Evolutionary conservation across 2,888 invertebrate genomes (phyloP), one percentile per base, ranked within the genome.

Genomic region (Venusia cambrica): DNA sequence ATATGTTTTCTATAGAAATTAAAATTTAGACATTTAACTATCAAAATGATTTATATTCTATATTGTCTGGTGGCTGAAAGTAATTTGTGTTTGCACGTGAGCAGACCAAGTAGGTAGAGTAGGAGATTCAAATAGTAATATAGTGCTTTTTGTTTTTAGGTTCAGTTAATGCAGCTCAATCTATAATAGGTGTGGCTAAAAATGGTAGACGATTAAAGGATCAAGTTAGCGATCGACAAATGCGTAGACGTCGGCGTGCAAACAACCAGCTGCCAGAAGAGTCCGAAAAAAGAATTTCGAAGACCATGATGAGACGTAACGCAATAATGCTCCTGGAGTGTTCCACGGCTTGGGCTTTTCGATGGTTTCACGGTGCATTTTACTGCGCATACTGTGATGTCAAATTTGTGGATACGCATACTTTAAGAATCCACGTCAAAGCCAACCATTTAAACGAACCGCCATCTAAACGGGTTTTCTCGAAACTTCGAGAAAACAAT

Each of bases 271-370:
- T 78, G 22, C 73, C 87, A 1, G 79, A 80, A 45, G 79, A 77
- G 45, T 81, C 83, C 0, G 79, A 79, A 38, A 77, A 72, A 49
- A 61, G 87, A 33, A 76, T 84, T 18, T 64, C 73, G 1, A 84
- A 78, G 59, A 81, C 80, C 0, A 83, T 83, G 80, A 83, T 85
- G 85, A 62, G 80, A 9, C 60, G 75, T 32, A 85, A 87, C 37
- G 83, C 87, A 1, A 50, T 79, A 46, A 71, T 56, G 0, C 53
- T 87, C 48, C 59, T 87, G 12, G 76, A 83, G 64, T 68, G 48
- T 54, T 81, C 85, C 1, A 81, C 84, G 0, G 83, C 80, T 1
- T 87, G 83, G 84, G 73, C 87, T 0, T 87, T 87, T 33, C 64
- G 85, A 22, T 87, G 81, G 80, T 84, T 70, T 38, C 76, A 72